These are phyloP conservation scores for Atrichornis clamosus DNA, from an alignment of 2,113 vertebrate species.

Conservation along the genomic window DNA sequence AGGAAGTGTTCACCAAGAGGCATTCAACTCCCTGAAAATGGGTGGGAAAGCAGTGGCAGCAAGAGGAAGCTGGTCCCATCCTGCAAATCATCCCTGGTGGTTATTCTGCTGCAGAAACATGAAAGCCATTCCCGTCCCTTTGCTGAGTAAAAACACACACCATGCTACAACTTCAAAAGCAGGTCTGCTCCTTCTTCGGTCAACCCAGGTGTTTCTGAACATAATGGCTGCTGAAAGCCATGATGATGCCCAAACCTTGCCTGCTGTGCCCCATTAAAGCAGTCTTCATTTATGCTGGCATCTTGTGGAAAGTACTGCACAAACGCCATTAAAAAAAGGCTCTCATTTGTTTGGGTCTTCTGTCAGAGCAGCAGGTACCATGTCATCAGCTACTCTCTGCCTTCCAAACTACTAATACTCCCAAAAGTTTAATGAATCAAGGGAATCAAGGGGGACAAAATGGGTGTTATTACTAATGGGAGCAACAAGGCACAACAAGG, in stretches of 20 bases:
- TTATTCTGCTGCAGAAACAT: neutral
- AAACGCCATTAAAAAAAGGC: neutral
- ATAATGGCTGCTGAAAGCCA: neutral
- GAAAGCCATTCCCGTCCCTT: neutral
- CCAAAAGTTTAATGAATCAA: neutral
- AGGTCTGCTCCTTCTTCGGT: neutral
- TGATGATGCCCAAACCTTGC: neutral
- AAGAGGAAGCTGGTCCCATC: neutral
- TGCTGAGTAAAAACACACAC: neutral
- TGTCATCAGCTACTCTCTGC: neutral
- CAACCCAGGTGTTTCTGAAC: neutral
- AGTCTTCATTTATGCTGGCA: neutral
- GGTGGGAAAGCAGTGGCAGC: neutral
- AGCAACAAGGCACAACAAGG: neutral
- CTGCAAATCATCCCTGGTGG: neutral
- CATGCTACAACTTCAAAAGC: neutral
- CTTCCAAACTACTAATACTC: neutral
- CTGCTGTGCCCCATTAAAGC: neutral
- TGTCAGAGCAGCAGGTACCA: neutral
- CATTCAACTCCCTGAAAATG: constrained; percentile 30
- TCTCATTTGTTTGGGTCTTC: constrained; percentile 12
- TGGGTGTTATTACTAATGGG: neutral
- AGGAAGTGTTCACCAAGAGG: constrained; percentile 34
- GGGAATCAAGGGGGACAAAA: neutral
- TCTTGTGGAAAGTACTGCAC: neutral